Percentiles rank a stretch among this genome's conserved stretches.
Evolutionary conservation across 92 coral and sea anemone species (phyloP).

Genomic region (Epizoanthus fatuus): DNA sequence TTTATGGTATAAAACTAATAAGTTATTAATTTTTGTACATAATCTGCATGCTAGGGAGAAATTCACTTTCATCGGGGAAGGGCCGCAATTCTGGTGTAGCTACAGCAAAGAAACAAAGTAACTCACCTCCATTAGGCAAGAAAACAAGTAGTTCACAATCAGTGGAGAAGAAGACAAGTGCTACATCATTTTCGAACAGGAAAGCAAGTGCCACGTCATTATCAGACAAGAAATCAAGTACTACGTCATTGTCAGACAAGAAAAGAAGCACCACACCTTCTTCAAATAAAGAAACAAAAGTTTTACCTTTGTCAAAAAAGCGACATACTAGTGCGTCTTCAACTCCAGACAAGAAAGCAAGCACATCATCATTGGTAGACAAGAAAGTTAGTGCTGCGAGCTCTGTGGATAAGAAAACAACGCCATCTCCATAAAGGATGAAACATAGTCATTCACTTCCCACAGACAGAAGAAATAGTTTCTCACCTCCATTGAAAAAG

Average conservation of each 20-base stretch:
- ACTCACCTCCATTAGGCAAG: not conserved
- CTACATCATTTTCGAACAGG: not conserved
- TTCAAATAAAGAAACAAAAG: not conserved
- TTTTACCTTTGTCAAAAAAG: not conserved
- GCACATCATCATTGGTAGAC: not conserved
- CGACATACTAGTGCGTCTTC: not conserved
- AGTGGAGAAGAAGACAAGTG: conserved; percentile 5
- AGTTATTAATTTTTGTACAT: conserved; percentile 6
- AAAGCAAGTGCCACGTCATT: not conserved
- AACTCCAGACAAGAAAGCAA: conserved; percentile 6
- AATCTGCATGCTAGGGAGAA: conserved; percentile 9
- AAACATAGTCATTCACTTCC: conserved; percentile 18
- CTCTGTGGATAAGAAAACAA: not conserved
- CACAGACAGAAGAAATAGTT: conserved; percentile 1
- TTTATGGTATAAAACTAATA: conserved; percentile 7
- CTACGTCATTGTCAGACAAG: not conserved
- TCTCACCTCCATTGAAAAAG: not conserved
- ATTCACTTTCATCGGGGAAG: too few species aligned
- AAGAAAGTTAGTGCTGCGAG: conserved; percentile 8
- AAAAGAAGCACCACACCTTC: not conserved
- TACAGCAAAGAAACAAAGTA: not conserved
- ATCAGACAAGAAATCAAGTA: not conserved
- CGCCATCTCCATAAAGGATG: conserved; percentile 11
- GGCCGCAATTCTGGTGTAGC: not conserved
- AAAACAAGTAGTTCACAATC: not conserved